Conservation (phyloP, 2,113 vertebrate genomes). For the Tetrao urogallus region DNA sequence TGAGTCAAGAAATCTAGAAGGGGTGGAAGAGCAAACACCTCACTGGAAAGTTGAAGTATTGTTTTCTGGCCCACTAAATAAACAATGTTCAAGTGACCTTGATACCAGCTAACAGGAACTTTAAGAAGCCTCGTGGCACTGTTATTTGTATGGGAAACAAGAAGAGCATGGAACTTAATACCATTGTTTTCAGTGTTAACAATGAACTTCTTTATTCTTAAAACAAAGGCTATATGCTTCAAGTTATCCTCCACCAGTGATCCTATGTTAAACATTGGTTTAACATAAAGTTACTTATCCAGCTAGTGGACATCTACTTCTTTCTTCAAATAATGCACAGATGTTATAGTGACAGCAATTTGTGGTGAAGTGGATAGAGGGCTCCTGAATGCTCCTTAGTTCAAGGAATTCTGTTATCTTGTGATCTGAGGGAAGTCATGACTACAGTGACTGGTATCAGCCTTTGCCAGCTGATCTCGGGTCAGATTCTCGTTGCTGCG, state of each 20-base stretch:
- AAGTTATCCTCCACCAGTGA: not conserved
- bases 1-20: not conserved
- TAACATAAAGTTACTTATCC: not conserved
- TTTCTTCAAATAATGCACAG: not conserved
- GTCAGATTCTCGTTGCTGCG: not conserved
- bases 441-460: not conserved
- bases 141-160: fast-evolving
- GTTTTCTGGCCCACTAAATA: not conserved
- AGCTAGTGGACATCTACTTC: not conserved
- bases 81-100: not conserved
- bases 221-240: not conserved
- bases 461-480: not conserved
- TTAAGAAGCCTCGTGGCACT: not conserved
- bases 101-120: not conserved
- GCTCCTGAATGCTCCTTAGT: not conserved
- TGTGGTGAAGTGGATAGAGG: not conserved
- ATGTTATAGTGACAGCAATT: not conserved
- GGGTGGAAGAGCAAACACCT: not conserved
- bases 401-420: not conserved
- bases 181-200: not conserved
- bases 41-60: not conserved
- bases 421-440: not conserved
- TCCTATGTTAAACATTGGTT: not conserved
- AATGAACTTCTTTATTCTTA: not conserved
- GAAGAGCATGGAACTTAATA: not conserved